Base-by-base conservation (phyloP, 2,797 vertebrate genomes). In the Micromesistius poutassou region DNA sequence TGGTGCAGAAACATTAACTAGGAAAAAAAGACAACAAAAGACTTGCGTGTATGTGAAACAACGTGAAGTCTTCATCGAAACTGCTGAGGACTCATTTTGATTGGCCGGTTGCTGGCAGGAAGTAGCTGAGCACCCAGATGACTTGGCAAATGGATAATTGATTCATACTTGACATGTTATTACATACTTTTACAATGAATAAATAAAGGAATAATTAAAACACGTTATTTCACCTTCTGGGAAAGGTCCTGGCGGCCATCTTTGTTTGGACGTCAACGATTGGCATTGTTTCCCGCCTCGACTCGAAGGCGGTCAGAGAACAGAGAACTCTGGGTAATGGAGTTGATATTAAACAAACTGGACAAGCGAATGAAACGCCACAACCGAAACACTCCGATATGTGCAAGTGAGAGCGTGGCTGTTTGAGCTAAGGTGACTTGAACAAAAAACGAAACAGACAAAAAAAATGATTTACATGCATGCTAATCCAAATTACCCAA, bases 391-490 rank as follows among this genome's bases (percentile, higher is more conserved):
- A 90, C 85, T 87, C 85, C 81, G 81, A 83, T 87, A 85, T 86
- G 90, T 85, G 83, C 76, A 72, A 80, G 86, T 79, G 83, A 81
- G 82, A 87, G 86, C 77, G 80, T 83, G 87, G 88, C 86, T 82
- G 82, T 84, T 87, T 79, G 80, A 85, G 86, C 85, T 78, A 81
- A 88, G 87, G 85, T 90, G 91, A 89, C 91, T 73, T 87, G 82
- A 86, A 85, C 85, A 86, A 84, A 87, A 78, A 84, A 85, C 91
- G 81, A 86, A 89, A 87, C 78, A 84, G 85, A 92, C 81, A 86
- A 89, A 90, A 85, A 84, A 84, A 91, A 81, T 85, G 89, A 90
- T 91, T 88, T 93, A 88, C 91, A 91, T 93, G 93, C 93, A 94
- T 94, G 93, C 92, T 89, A 85, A 87, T 92, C 88, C 90, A 92